Evolutionary conservation across 2,888 invertebrate genomes (phyloP).

Genomic region (Cosmia pyralina): DNA sequence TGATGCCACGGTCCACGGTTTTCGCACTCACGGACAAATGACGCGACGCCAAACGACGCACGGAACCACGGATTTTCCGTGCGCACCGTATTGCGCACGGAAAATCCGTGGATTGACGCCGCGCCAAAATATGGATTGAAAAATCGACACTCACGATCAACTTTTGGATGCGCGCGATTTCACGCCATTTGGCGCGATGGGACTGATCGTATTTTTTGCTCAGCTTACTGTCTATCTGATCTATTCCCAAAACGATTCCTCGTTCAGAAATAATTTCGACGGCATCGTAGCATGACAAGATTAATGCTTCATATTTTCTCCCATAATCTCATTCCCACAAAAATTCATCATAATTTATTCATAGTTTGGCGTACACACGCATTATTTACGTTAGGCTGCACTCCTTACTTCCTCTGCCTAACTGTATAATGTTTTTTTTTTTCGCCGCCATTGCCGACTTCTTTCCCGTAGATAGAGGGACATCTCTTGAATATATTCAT

Average conservation of each 20-base stretch:
- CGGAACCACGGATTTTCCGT: too few species aligned
- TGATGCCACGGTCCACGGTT: too few species aligned
- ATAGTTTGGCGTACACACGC: constrained; percentile 53
- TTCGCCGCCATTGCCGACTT: constrained; percentile 46
- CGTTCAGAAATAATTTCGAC: constrained; percentile 3
- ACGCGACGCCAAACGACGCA: too few species aligned
- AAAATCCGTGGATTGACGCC: too few species aligned
- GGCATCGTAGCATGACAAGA: constrained; percentile 1
- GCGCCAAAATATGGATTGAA: too few species aligned
- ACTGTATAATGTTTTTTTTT: constrained; percentile 53
- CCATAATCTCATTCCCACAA: constrained; percentile 38
- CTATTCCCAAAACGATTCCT: constrained; percentile 11
- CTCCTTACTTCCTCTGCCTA: constrained; percentile 41
- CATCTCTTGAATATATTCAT: constrained; percentile 63
- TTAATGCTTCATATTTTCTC: constrained; percentile 39
- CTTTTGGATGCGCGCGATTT: too few species aligned
- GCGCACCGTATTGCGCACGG: too few species aligned
- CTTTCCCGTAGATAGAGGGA: constrained; percentile 37
- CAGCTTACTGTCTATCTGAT: too few species aligned
- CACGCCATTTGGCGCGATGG: too few species aligned
- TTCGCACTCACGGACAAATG: too few species aligned
- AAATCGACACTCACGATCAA: too few species aligned
- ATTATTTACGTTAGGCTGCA: constrained; percentile 48
- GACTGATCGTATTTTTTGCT: too few species aligned
- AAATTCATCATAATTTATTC: constrained; percentile 60